Percentiles rank a stretch among this genome's conserved stretches.
Conservation (phyloP, 1,140 invertebrate species). For the Halictus rubicundus region DNA sequence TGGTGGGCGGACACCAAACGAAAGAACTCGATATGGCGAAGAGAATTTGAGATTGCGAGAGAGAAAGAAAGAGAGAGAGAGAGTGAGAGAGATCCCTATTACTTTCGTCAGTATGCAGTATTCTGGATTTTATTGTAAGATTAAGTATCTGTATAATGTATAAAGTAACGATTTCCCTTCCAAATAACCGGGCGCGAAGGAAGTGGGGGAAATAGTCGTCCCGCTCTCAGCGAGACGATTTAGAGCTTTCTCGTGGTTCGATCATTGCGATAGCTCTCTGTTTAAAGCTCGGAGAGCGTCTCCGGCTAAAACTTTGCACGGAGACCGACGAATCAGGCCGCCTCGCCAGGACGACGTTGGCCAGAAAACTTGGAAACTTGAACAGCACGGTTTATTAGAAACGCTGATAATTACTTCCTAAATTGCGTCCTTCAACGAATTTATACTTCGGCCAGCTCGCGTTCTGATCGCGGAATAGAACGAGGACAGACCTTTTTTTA, state of each 20-base stretch:
- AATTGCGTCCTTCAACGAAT: too few relatives aligned
- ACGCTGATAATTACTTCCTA: not conserved
- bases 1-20: not conserved
- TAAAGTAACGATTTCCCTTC: conserved; percentile 55
- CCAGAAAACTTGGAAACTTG: not conserved
- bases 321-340: conserved; percentile 47
- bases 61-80: not conserved
- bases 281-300: conserved; percentile 63
- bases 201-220: conserved; percentile 35
- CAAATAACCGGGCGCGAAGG: conserved; percentile 38
- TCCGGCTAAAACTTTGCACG: conserved; percentile 64
- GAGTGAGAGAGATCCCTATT: conserved; percentile 32
- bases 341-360: conserved; percentile 47
- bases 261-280: conserved; percentile 65
- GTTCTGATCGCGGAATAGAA: too few relatives aligned
- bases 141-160: conserved; percentile 64
- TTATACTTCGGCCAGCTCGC: too few relatives aligned
- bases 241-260: conserved; percentile 63
- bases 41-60: too few relatives aligned
- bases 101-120: conserved; percentile 60
- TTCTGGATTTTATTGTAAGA: conserved; percentile 63
- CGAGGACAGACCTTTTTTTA: too few relatives aligned
- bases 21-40: too few relatives aligned
- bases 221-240: conserved; percentile 17
- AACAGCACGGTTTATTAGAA: not conserved